Percentiles rank a stretch among this genome's conserved stretches.
These are phyloP conservation scores for Drosophila arawakana DNA, from an alignment of 1,140 invertebrate species.

Conservation along the genomic window DNA sequence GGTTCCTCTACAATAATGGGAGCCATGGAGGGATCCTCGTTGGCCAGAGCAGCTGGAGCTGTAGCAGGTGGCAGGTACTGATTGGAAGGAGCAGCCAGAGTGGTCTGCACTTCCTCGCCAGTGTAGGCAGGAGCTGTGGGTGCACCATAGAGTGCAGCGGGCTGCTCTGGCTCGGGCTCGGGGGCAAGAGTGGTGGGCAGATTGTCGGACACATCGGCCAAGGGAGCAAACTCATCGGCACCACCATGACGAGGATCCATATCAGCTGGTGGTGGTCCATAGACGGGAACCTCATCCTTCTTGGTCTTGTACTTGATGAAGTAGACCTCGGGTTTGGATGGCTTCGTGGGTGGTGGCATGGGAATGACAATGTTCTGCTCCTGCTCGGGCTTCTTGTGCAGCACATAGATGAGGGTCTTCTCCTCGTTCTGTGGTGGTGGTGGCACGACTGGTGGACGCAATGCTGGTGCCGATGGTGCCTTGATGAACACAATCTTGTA, in stretches of 20 bases:
- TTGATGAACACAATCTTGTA: slow-evolving; percentile 96
- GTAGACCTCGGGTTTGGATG: slow-evolving; percentile 93
- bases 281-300: slow-evolving; percentile 81
- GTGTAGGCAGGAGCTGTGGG: slow-evolving; percentile 68
- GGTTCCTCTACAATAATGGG: slow-evolving; percentile 73
- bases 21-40: slow-evolving; percentile 67
- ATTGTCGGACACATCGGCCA: slow-evolving; percentile 59
- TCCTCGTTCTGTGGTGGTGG: slow-evolving; percentile 90
- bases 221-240: slow-evolving; percentile 63
- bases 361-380: slow-evolving; percentile 90
- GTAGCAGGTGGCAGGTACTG: slow-evolving; percentile 76
- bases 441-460: slow-evolving; percentile 88
- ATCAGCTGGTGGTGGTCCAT: slow-evolving; percentile 84
- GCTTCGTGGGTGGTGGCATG: slow-evolving; percentile 90
- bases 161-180: slow-evolving; percentile 67
- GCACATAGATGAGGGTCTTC: slow-evolving; percentile 93
- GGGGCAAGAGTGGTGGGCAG: slow-evolving; percentile 69
- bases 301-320: slow-evolving; percentile 95
- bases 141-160: slow-evolving; percentile 61
- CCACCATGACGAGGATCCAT: slow-evolving; percentile 71
- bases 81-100: slow-evolving; percentile 62
- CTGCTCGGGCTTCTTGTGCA: slow-evolving; percentile 93
- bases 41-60: slow-evolving; percentile 47
- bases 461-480: slow-evolving; percentile 90
- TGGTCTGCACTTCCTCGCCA: slow-evolving; percentile 71